These are phyloP conservation scores for Anser brachyrhynchus DNA, from an alignment of 2,113 vertebrate species.

Conservation along the genomic window DNA sequence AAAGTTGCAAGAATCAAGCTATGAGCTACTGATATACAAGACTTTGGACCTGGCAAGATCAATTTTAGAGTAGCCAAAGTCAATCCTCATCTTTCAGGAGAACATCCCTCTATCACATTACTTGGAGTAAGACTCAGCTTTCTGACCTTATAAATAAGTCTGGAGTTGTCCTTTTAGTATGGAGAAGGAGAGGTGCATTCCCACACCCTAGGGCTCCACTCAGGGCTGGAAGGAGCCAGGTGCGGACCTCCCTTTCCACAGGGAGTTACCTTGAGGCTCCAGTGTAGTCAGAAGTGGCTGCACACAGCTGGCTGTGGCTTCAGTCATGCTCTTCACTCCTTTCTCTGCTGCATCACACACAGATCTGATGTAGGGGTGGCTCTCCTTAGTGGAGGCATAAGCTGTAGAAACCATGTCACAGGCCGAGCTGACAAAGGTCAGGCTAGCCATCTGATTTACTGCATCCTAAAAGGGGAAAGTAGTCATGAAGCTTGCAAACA, in stretches of 20 bases:
- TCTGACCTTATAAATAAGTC: fast-evolving
- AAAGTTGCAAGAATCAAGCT: neutral
- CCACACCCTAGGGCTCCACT: neutral
- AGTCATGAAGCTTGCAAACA: neutral
- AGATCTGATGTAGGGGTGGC: constrained; percentile 79
- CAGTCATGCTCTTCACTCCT: constrained; percentile 12
- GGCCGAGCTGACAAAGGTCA: constrained; percentile 84
- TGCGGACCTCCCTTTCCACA: neutral
- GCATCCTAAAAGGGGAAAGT: constrained; percentile 49
- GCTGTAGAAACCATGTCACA: constrained; percentile 76
- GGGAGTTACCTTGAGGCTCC: constrained; percentile 85
- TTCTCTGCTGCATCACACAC: constrained; percentile 82
- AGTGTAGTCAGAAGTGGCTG: constrained; percentile 85
- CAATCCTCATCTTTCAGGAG: neutral
- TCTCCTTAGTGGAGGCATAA: constrained; percentile 85
- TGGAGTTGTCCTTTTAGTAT: fast-evolving
- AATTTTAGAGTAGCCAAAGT: neutral
- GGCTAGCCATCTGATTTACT: constrained; percentile 73
- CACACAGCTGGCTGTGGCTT: constrained; percentile 73
- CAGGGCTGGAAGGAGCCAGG: neutral
- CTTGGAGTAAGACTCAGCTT: neutral
- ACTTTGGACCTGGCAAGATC: neutral
- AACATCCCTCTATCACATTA: neutral
- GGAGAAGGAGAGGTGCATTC: neutral
- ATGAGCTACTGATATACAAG: neutral